These are phyloP conservation scores for Myripristis jacobus DNA, from an alignment of 2,797 vertebrate genomes.

Conservation along the genomic window DNA sequence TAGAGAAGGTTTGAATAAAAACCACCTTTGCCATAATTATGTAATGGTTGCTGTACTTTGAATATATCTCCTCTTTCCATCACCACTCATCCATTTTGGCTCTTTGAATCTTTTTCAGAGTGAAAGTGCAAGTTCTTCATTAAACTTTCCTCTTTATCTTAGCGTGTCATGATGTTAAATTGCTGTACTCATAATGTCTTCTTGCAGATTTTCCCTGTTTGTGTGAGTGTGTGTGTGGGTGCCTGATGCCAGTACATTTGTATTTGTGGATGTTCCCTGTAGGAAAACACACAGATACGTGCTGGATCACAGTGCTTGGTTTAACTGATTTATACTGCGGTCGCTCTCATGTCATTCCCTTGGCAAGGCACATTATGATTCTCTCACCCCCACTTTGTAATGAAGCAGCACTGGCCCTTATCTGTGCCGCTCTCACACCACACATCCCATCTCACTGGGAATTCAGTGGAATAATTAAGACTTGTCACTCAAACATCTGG, in stretches of 20 bases:
- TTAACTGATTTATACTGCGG: background rate
- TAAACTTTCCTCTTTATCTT: background rate
- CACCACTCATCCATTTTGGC: background rate
- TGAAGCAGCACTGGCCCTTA: constrained; percentile 4
- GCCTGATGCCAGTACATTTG: too few species aligned
- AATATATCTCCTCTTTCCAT: constrained; percentile 22
- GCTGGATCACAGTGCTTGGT: background rate
- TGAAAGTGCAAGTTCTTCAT: constrained; percentile 16
- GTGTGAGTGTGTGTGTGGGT: background rate
- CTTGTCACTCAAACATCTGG: constrained; percentile 49
- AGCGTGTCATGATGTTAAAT: background rate
- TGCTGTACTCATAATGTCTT: background rate
- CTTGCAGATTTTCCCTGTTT: background rate
- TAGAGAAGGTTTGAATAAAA: constrained; percentile 41
- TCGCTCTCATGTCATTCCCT: constrained; percentile 10
- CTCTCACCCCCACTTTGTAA: constrained; percentile 12
- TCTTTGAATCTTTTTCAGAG: constrained; percentile 1
- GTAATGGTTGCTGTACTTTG: constrained; percentile 18
- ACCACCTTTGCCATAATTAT: constrained; percentile 43
- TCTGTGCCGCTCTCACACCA: constrained; percentile 17
- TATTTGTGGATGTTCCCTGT: too few species aligned
- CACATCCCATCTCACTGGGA: constrained; percentile 17
- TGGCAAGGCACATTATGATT: constrained; percentile 1
- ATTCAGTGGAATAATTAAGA: constrained; percentile 43
- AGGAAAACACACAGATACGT: background rate